Evolutionary conservation across 2,797 vertebrate genomes (phyloP), one percentile per base, ranked within the genome.

Genomic region (Darevskia nairensis): DNA sequence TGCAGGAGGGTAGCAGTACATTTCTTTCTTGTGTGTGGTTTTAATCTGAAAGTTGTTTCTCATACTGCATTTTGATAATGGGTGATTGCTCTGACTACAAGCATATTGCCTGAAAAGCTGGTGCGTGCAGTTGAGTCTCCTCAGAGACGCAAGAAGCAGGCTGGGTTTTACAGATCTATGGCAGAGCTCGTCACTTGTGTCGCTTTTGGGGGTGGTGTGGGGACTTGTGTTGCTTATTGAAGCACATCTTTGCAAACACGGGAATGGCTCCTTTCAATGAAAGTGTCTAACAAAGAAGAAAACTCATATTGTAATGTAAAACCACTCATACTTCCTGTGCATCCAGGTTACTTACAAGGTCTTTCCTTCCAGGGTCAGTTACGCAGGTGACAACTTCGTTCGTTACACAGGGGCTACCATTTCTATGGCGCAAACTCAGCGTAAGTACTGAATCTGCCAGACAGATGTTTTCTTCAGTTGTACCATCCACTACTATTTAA

Each of bases 301-400:
- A 35, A 4, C 4, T 74, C 5, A 29, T 66, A 21, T 69, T 44
- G 19, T 32, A n/a, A 66, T 80, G 13, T 55, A 55, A 80, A 68
- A 75, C 9, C 35, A 6, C 4, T 13, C 25, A 15, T 9, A 80
- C 4, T 32, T 61, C 19, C n/a, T 82, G 25, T 50, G 59, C 15
- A 68, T 23, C 32, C 39, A 61, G 50, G 0, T 76, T 32, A 23
- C 7, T 44, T 84, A 64, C 11, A 93, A 50, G 19, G 9, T 89
- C 9, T 84, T 95, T 94, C 92, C 41, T 85, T 32, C 87, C 96
- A 99, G 99, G 90, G 99, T 99, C 86, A 98, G 98, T 11, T 99
- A 98, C 0, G 99, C 99, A 1, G 99, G 99, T 91, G 99, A 99
- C 96, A 99, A 99, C 96, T 99, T 99, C 21, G 98, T 97, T 82